phyloP scores from a whole-genome alignment of 1,140 invertebrate species.

The Monochamus saltuarius region DNA sequence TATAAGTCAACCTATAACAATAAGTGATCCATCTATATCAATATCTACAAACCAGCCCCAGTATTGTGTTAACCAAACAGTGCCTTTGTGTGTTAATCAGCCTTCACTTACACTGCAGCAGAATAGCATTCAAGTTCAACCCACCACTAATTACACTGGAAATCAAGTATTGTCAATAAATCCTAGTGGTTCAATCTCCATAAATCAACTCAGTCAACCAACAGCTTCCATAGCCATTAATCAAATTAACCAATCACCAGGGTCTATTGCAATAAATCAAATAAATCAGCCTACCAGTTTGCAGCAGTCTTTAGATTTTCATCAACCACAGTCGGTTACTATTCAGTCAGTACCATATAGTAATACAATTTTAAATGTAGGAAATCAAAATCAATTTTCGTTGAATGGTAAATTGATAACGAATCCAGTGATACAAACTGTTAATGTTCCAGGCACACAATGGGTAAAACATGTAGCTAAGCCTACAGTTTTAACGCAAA shows the following conservation, averaged over 20 bases:
- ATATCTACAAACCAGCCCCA: conserved; percentile 19
- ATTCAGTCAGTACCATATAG: conserved; percentile 39
- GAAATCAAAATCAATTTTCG: conserved; percentile 36
- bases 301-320: conserved; percentile 34
- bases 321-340: conserved; percentile 39
- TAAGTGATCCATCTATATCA: conserved; percentile 20
- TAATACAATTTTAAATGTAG: conserved; percentile 35
- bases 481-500: conserved; percentile 30
- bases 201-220: conserved; percentile 10
- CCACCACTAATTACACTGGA: conserved; percentile 16
- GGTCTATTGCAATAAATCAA: conserved; percentile 25
- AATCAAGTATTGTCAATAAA: conserved; percentile 19
- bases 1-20: conserved; percentile 22
- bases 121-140: conserved; percentile 25
- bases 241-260: conserved; percentile 26
- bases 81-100: conserved; percentile 36
- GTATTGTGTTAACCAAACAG: conserved; percentile 37
- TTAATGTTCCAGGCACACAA: conserved; percentile 35
- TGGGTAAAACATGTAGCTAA: conserved; percentile 36
- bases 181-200: conserved; percentile 15
- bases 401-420: conserved; percentile 38
- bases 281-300: conserved; percentile 24
- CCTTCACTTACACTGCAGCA: conserved; percentile 25
- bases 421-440: conserved; percentile 31
- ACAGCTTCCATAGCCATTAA: conserved; percentile 20